A percentile compares a stretch with the other conserved stretches of the same genome.
These are phyloP conservation scores for Pristis pectinata DNA, from an alignment of 2,797 vertebrate genomes.

Conservation along the genomic window DNA sequence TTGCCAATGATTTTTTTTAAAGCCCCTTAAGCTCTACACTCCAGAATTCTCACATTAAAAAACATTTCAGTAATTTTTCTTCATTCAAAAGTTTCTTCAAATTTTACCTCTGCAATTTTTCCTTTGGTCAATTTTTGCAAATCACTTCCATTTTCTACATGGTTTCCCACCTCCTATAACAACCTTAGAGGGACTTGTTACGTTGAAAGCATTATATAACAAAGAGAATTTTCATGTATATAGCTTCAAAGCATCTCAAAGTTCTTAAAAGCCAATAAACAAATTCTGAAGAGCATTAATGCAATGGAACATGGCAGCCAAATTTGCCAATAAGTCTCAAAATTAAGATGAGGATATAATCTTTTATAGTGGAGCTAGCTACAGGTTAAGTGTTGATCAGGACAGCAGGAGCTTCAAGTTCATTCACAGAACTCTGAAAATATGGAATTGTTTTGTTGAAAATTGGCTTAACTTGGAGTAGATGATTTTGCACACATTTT, in stretches of 20 bases:
- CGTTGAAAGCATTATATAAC: neutral
- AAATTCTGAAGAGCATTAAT: neutral
- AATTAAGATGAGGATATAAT: neutral
- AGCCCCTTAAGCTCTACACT: neutral
- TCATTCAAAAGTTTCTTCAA: neutral
- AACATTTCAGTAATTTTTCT: neutral
- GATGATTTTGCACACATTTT: too few species aligned
- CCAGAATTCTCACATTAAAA: neutral
- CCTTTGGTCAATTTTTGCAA: neutral
- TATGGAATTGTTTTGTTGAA: too few species aligned
- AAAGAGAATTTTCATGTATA: neutral
- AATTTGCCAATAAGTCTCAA: too few species aligned
- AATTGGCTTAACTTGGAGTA: too few species aligned
- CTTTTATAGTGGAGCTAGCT: neutral
- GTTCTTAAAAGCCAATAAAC: neutral
- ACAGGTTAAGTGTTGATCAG: neutral
- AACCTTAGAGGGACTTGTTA: neutral
- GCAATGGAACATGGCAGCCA: neutral
- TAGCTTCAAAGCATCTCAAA: neutral
- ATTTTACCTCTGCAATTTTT: neutral
- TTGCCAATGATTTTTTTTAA: neutral
- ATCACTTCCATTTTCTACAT: neutral
- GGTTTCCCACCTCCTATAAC: neutral
- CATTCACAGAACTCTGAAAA: too few species aligned
- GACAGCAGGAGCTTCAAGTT: neutral